Evolutionary conservation across 2,797 vertebrate genomes (phyloP), one percentile per base, ranked within the genome.

Genomic region (Peromyscus nudipes): DNA sequence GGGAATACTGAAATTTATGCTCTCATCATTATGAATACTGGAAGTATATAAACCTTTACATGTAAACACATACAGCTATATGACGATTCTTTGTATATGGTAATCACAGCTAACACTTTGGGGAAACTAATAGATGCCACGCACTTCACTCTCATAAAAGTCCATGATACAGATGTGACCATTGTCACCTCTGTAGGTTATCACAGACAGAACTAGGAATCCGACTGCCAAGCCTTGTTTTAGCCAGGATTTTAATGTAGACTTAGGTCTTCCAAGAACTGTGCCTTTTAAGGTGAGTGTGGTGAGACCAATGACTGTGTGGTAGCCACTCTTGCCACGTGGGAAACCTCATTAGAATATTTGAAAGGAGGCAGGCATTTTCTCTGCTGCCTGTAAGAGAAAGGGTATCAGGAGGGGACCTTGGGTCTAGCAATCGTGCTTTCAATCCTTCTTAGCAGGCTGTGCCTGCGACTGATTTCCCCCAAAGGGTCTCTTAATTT

Each of bases 401-500:
- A 93, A 87, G n/a, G 1, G 0, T 60, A 43, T 14, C 62, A 40
- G 43, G 16, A 52, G 16, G 27, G 73, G n/a, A 85, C 19, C 21
- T 85, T 19, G 14, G 86, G 49, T 55, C 34, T 89, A 89, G 73
- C 37, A 82, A 79, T 65, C 21, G 4, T n/a, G 34, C 23, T 95
- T 88, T 95, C 91, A 96, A 91, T 87, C 23, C 19, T 86, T 52
- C 62, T 57, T 93, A 49, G 46, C 55, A 27, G 81, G 31, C 67
- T 90, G 57, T 31, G 46, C 49, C 46, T 23, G 46, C 84, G 88
- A 91, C 34, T 34, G 96, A 77, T 8, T 37, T 91, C 46, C 65
- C 91, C 29, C 29, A 69, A 43, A 69, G 52, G 90, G 49, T 71
- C 65, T 84, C 37, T 95, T 94, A 86, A 95, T 89, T 95, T 76